Evolutionary conservation across 30 jellyfish, hydroid and myxozoan species (phyloP).

Genomic region (Mastigias papua): DNA sequence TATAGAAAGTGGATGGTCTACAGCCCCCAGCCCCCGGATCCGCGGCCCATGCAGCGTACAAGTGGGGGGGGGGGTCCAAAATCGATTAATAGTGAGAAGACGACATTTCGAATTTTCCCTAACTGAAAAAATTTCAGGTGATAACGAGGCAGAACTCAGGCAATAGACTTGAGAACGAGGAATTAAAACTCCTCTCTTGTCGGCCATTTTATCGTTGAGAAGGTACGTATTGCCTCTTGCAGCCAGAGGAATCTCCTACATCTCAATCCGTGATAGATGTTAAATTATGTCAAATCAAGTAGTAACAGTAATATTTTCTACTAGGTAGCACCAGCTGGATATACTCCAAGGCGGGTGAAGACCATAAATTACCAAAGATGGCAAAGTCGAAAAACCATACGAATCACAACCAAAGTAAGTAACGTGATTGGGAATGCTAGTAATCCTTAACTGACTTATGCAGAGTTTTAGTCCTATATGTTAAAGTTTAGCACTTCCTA

Average conservation of each 20-base stretch:
- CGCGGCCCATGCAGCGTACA: no score
- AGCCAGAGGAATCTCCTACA: not conserved
- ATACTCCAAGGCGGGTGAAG: not conserved
- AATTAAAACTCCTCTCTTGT: not conserved
- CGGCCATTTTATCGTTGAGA: constrained; percentile 39
- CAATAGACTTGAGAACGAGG: constrained; percentile 45
- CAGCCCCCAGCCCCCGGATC: no score
- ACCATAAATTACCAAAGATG: constrained; percentile 33
- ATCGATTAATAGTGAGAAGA: no score
- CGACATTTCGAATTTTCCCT: no score
- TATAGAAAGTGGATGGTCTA: no score
- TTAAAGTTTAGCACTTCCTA: no score
- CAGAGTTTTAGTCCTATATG: no score
- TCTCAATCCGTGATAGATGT: not conserved
- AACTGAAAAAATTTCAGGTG: not conserved
- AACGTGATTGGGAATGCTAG: not conserved
- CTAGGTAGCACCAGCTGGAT: constrained; percentile 9
- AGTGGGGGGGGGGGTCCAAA: no score
- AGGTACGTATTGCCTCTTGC: not conserved
- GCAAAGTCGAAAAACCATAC: constrained; percentile 99
- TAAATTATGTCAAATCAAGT: not conserved
- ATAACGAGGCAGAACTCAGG: not conserved
- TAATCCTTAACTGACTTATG: no score
- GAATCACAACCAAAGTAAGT: constrained; percentile 97
- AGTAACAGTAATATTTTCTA: not conserved